Evolutionary conservation across 1,140 invertebrate species (phyloP), one percentile per base, ranked within the genome.

Genomic region (Magallana angulata): DNA sequence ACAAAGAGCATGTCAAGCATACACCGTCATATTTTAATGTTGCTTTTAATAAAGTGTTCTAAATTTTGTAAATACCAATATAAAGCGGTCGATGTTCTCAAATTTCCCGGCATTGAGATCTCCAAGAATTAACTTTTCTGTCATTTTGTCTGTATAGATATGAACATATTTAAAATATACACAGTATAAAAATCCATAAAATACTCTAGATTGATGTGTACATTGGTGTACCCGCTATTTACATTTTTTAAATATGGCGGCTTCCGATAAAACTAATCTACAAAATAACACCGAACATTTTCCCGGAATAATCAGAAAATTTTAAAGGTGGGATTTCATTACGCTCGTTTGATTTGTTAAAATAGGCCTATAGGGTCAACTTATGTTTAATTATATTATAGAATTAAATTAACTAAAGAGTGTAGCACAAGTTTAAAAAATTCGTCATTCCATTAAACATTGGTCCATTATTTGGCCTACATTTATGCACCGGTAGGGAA

Each of bases 231-330:
- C 68, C 68, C 68, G 68, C 68, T 76, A 76, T 76, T 36, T 8
- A 76, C 68, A 76, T 76, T 76, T 24, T 76, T 76, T 76, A 76
- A 76, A 76, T 76, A 76, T 76, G 68, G 68, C 68, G 68, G 68
- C 68, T 64, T 64, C 60, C 68, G 18, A 30, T 11, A 76, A 76
- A 76, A 76, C 68, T 76, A 76, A 76, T 76, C 24, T 8, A 7
- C 14, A 4, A 36, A 30, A 8, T 8, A 11, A 7, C 24, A 76
- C 68, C 24, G 9, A 30, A 76, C 8, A 76, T 5, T 30, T 76
- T 68, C 68, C 60, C 68, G 68, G 68, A 76, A 12, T 30, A 36
- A 8, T 18, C 7, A 24, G 24, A 24, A 24, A 24, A 0, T 24
- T 24, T 24, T 24, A 24, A 24, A 24, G 0, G 24, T 24, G 24